Evolutionary conservation across 2,113 vertebrate genomes (phyloP).

Genomic region (Stegastes partitus): DNA sequence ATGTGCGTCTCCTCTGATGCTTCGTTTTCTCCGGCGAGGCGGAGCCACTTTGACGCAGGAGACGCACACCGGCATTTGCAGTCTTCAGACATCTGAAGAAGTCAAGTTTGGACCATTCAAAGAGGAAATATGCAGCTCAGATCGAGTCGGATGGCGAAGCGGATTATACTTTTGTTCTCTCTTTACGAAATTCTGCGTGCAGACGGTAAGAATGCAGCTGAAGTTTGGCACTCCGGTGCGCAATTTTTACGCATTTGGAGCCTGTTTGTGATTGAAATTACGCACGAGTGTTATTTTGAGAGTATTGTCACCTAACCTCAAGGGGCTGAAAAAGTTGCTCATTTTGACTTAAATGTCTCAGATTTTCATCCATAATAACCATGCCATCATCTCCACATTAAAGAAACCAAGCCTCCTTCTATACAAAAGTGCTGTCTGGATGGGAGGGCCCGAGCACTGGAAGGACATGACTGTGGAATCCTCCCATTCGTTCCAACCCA

Average conservation of each 20-base stretch:
- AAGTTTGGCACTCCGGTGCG: neutral
- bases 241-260: neutral
- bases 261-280: neutral
- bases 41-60: neutral
- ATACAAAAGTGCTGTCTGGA: constrained; percentile 87
- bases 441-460: constrained; percentile 82
- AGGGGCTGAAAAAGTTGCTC: too few relatives aligned
- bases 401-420: constrained; percentile 56
- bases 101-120: rapidly evolving
- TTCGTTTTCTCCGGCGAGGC: neutral
- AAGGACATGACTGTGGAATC: constrained; percentile 81
- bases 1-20: neutral
- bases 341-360: too few relatives aligned
- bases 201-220: constrained; percentile 46
- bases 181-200: constrained; percentile 52
- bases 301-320: too few relatives aligned
- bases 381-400: neutral
- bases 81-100: rapidly evolving
- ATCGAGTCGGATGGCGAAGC: constrained; percentile 33
- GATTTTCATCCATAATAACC: too few relatives aligned
- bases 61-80: neutral
- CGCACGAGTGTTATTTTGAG: too few relatives aligned
- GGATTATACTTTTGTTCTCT: constrained; percentile 48
- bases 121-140: too few relatives aligned
- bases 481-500: constrained; percentile 78